Conservation (phyloP, 1,140 invertebrate genomes). For the Zaprionus vittiger region DNA sequence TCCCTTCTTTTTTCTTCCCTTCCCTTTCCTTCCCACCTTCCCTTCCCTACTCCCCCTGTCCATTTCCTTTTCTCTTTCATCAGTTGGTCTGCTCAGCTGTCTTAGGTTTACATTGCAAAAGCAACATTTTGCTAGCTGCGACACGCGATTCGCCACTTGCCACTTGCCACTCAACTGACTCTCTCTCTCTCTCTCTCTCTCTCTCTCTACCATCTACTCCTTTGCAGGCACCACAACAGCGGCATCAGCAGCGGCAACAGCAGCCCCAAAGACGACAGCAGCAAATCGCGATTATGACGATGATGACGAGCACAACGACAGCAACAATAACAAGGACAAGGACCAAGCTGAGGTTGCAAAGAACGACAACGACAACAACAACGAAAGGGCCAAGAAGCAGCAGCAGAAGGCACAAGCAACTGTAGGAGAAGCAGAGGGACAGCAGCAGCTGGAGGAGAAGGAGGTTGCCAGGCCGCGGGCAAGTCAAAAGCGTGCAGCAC, state of each 20-base stretch:
- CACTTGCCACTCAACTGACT: slow-evolving; percentile 64
- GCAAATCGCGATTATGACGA: slow-evolving; percentile 79
- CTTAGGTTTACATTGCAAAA: slow-evolving; percentile 73
- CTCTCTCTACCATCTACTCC: slow-evolving; percentile 58
- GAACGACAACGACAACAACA: slow-evolving; percentile 14
- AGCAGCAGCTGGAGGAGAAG: slow-evolving; percentile 8
- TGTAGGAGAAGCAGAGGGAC: too few species aligned
- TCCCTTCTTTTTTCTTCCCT: background rate
- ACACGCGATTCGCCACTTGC: slow-evolving; percentile 60
- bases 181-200: too few species aligned
- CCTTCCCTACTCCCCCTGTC: background rate
- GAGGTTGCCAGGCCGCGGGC: slow-evolving; percentile 64
- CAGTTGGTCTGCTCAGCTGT: slow-evolving; percentile 26
- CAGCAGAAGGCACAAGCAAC: background rate
- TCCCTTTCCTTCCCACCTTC: background rate
- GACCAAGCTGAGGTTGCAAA: slow-evolving; percentile 23
- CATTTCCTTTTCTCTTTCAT: slow-evolving; percentile 11
- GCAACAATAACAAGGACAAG: slow-evolving; percentile 29
- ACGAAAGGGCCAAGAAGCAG: background rate
- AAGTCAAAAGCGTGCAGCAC: slow-evolving; percentile 76
- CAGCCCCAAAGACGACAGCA: slow-evolving; percentile 66
- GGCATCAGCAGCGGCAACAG: slow-evolving; percentile 34
- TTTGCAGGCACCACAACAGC: slow-evolving; percentile 61
- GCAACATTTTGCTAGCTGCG: slow-evolving; percentile 76
- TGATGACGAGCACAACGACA: slow-evolving; percentile 69